Evolutionary conservation across 1,140 invertebrate genomes (phyloP), one percentile per base, ranked within the genome.

Genomic region (Leptinotarsa undecemlineata): DNA sequence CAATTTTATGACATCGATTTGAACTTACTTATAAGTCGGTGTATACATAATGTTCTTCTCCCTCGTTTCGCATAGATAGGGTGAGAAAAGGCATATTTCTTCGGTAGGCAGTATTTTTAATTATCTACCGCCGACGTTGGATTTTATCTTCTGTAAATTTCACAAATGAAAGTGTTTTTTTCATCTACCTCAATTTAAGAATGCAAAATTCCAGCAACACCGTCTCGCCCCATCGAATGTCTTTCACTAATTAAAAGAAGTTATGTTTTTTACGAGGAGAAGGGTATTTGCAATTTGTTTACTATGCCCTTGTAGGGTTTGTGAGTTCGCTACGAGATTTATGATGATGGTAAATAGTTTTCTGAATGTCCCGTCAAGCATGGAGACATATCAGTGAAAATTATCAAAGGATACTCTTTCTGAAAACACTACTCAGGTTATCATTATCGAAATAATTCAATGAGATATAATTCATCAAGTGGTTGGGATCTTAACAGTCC

Each of bases 71-170:
- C n/a, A 57, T 57, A 57, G 51, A 57, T 57, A 57, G 51, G 64
- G 64, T 23, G 64, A 8, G 64, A 67, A 67, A 19, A 21, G 20
- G 15, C 23, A 42, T 67, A 75, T 76, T 71, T 74, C 66, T 67
- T 75, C 66, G n/a, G 67, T 68, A 73, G 64, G 64, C 71, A 75
- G 76, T 74, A 74, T 77, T 79, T 79, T 79, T 79, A 79, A 79
- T 79, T 79, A 79, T 77, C 76, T 74, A 48, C 47, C 51, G 74
- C 71, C 67, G 71, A 70, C 33, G 33, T 75, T 74, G 72, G 70
- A 74, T 79, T 79, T 79, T 79, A 79, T 79, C 76, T 75, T 79
- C 78, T 78, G 78, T 77, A 77, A 79, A 79, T 78, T 77, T 76
- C 69, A 69, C 77, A 77, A 79, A 77, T 77, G 76, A 76, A 77